phyloP scores from a whole-genome alignment of 2,113 vertebrate species.

The Corapipo altera region DNA sequence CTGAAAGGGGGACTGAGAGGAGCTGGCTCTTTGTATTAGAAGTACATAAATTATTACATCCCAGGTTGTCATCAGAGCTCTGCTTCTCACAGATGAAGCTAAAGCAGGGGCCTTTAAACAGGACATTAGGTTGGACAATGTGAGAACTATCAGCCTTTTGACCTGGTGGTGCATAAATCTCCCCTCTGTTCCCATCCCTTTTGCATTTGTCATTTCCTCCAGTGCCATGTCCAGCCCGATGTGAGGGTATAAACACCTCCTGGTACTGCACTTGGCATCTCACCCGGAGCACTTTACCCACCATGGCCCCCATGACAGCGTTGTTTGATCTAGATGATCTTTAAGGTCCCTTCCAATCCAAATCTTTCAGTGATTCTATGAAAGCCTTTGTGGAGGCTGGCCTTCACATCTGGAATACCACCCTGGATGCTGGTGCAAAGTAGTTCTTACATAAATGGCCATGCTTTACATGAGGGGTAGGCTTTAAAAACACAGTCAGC shows the following conservation, averaged over 20 bases:
- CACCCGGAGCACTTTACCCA: background rate
- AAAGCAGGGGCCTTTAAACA: background rate
- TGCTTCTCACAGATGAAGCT: background rate
- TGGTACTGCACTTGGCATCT: background rate
- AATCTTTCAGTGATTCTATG: background rate
- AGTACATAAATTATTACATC: background rate
- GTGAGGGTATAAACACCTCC: background rate
- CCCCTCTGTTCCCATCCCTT: background rate
- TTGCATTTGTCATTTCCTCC: background rate
- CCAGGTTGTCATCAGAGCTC: background rate
- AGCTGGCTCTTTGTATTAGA: background rate
- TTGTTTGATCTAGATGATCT: background rate
- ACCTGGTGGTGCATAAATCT: background rate
- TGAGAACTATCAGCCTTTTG: background rate
- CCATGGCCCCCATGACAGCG: background rate
- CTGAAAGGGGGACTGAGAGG: background rate
- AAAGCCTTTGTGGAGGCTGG: background rate
- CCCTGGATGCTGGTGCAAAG: background rate
- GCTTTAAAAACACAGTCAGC: background rate
- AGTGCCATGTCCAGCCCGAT: accelerated
- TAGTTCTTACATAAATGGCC: background rate
- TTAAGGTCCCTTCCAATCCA: background rate
- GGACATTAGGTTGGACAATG: background rate
- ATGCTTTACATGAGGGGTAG: background rate
- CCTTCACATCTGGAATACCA: background rate